These are phyloP conservation scores for Propsilocerus akamusi DNA, from an alignment of 1,140 invertebrate genomes.

Conservation along the genomic window DNA sequence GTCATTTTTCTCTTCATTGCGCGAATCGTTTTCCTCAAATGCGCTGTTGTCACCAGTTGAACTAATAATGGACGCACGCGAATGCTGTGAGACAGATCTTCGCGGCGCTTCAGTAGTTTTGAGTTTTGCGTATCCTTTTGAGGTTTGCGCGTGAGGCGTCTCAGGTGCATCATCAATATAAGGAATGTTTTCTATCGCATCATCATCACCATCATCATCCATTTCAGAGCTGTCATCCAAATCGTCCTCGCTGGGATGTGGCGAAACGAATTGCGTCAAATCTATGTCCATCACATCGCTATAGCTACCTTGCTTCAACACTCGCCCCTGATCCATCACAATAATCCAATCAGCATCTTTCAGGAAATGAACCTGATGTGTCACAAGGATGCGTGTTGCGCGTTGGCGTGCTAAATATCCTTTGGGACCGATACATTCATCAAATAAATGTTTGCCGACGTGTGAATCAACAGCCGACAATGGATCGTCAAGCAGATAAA, in stretches of 20 bases:
- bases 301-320: slow-evolving; percentile 34
- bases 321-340: slow-evolving; percentile 46
- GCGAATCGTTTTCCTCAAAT: slow-evolving; percentile 10
- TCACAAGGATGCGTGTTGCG: slow-evolving; percentile 59
- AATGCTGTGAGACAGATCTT: neutral
- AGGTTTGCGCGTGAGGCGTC: no score
- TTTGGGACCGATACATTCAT: slow-evolving; percentile 34
- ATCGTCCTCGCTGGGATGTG: slow-evolving; percentile 19
- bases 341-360: slow-evolving; percentile 54
- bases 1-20: slow-evolving; percentile 25
- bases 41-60: neutral
- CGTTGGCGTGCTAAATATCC: slow-evolving; percentile 31
- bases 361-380: slow-evolving; percentile 70
- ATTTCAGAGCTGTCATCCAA: slow-evolving; percentile 26
- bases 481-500: slow-evolving; percentile 66
- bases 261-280: slow-evolving; percentile 16
- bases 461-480: slow-evolving; percentile 52
- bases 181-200: slow-evolving; percentile 23
- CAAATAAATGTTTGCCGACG: slow-evolving; percentile 45
- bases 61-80: neutral
- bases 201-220: slow-evolving; percentile 19
- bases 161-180: slow-evolving; percentile 18
- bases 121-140: neutral
- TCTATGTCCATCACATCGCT: slow-evolving; percentile 29
- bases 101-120: neutral